Conservation (phyloP, 2,113 vertebrate species). For the Brachyhypopomus gauderio region DNA sequence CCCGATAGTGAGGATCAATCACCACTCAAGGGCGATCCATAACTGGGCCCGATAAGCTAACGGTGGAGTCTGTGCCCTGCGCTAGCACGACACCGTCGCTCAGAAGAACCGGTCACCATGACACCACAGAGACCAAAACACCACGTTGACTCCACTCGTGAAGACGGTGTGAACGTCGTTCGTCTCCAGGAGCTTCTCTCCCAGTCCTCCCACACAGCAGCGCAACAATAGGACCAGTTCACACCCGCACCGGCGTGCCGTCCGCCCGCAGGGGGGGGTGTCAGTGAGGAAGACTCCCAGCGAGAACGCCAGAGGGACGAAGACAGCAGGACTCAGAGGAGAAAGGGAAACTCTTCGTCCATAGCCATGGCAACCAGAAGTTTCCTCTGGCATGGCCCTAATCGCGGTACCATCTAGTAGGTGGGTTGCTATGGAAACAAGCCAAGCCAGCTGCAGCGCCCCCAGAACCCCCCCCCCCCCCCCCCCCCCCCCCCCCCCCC, state of each 20-base stretch:
- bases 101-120: background rate
- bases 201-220: background rate
- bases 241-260: background rate
- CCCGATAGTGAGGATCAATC: conserved; percentile 40
- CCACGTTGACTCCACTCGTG: background rate
- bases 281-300: background rate
- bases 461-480: background rate
- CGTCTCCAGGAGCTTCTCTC: background rate
- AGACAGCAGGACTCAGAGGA: conserved; percentile 5
- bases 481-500: background rate
- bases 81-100: too few relatives aligned
- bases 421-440: conserved; percentile 80
- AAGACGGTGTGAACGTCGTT: background rate
- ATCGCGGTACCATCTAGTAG: conserved; percentile 69
- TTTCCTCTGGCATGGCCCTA: conserved; percentile 64
- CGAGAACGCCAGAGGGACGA: background rate
- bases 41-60: conserved; percentile 16
- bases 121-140: background rate
- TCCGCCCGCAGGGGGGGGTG: background rate
- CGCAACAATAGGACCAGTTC: background rate
- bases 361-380: conserved; percentile 71
- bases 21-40: conserved; percentile 30
- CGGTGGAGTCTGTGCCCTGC: background rate
- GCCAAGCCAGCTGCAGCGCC: conserved; percentile 70
- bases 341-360: conserved; percentile 61